Percentiles rank a stretch among this genome's conserved stretches.
Conservation (phyloP, 2,113 vertebrate species). For the Macrotus californicus region DNA sequence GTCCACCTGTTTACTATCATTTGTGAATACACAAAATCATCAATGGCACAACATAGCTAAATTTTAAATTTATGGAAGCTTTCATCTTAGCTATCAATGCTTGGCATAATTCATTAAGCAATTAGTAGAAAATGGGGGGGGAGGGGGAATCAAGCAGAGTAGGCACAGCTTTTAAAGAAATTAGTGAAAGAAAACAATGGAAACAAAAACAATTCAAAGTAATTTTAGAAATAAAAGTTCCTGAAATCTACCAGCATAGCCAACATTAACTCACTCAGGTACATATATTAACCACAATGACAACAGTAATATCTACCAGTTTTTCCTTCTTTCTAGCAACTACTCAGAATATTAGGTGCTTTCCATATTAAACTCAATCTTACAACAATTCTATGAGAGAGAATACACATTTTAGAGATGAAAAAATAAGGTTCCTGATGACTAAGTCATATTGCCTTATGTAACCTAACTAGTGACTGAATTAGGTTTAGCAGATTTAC, state of each 20-base stretch:
- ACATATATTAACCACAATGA: not conserved
- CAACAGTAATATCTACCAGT: not conserved
- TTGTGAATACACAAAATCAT: not conserved
- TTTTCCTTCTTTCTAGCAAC: not conserved
- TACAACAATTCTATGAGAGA: not conserved
- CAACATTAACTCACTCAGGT: not conserved
- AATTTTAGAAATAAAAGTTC: constrained; percentile 8
- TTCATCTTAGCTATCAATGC: not conserved
- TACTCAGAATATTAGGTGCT: not conserved
- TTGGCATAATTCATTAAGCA: not conserved
- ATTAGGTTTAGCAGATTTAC: not conserved
- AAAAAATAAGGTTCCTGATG: not conserved
- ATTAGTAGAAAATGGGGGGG: constrained; percentile 4
- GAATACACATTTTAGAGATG: not conserved
- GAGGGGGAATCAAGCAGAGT: not conserved
- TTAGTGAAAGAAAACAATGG: not conserved
- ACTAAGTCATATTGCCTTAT: not conserved
- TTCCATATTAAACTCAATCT: not conserved
- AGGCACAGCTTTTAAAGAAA: not conserved
- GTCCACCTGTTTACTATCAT: not conserved
- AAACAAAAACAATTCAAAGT: not conserved
- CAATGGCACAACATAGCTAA: not conserved
- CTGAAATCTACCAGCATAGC: not conserved
- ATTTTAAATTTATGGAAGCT: not conserved
- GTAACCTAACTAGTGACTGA: not conserved